Evolutionary conservation across 1,140 invertebrate species (phyloP), one percentile per base, ranked within the genome.

Genomic region (Nomia melanderi): DNA sequence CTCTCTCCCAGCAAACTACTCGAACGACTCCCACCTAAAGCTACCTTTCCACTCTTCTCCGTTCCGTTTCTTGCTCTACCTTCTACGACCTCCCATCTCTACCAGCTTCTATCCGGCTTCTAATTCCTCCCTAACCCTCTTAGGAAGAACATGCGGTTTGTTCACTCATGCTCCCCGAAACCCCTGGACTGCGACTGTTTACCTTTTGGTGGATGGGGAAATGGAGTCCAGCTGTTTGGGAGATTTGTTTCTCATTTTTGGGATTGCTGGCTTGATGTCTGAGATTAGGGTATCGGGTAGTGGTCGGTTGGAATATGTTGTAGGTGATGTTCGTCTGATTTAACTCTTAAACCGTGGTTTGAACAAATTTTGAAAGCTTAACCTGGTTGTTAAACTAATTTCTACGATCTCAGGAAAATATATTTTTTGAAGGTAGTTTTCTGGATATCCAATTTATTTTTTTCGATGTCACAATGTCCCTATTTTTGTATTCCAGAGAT

Each of bases 51-150:
- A n/a, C 66, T 57, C 66, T 57, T 12, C 39, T 9, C 27, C 44
- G 27, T 31, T 59, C 47, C 25, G 11, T 25, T 50, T 60, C 44
- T 33, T 39, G 29, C 62, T 60, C 62, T 59, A 57, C 44, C 41
- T 27, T 76, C 78, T 66, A 64, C 74, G 64, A 56, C 59, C 64
- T 50, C 53, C 80, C 47, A 59, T 44, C 33, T 54, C 23, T 39
- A 29, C 6, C 39, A 12, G 20, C 41, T n/a, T n/a, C 56, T 14
- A 23, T 25, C 31, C n/a, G 27, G 29, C 53, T 41, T 25, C 53
- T 50, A 50, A 83, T 82, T 78, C 80, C 73, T 78, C 12, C 20
- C 29, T 70, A 60, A 83, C 67, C 63, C 77, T 53, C 81, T 77
- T 54, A 72, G 66, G 65, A 76, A n/a, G 20, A 76, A 76, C 67